Evolutionary conservation across 2,888 invertebrate genomes (phyloP), one percentile per base, ranked within the genome.

Genomic region (Aplocera efformata): DNA sequence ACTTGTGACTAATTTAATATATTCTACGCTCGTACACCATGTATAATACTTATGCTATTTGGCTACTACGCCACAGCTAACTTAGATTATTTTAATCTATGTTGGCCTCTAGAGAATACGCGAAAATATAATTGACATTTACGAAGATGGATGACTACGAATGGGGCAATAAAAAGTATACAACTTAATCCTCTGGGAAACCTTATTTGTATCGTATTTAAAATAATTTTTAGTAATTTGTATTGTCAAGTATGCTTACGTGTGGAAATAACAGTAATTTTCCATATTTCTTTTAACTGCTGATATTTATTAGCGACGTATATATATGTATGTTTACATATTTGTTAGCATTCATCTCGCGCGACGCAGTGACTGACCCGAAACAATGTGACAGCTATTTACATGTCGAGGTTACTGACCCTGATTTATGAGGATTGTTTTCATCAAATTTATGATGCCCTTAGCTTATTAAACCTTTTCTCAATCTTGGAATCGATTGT

Each of bases 341-440:
- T 13, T 49, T 53, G 64, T 72, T 68, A 69, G 56, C 63, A 63
- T 63, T 56, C 62, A 39, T 44, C 48, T 43, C 43, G 26, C 53
- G 55, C 42, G 42, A 5, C 30, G 49, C 58, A 54, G 73, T 69
- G 72, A 68, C 52, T 72, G 74, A 69, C 69, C 71, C 63, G 58
- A 60, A 67, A 73, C 72, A 76, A 74, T 76, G 72, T 47, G 58
- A 33, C 48, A 46, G 42, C 34, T 55, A 57, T 63, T 60, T 53
- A 58, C 55, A 60, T 60, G 58, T 36, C 44, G 48, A 48, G 56
- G 61, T 60, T 60, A 54, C 52, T 56, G 56, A 42, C 45, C 43
- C 13, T 11, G 17, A 23, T 17, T 39, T 39, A 32, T 33, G 26
- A 30, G 25, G 37, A 25, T 31, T 45, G n/a, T n/a, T 31, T 45